Percentiles rank a stretch among this genome's conserved stretches.
phyloP scores from a whole-genome alignment of 2,888 invertebrate genomes.

The Athetis lepigone region DNA sequence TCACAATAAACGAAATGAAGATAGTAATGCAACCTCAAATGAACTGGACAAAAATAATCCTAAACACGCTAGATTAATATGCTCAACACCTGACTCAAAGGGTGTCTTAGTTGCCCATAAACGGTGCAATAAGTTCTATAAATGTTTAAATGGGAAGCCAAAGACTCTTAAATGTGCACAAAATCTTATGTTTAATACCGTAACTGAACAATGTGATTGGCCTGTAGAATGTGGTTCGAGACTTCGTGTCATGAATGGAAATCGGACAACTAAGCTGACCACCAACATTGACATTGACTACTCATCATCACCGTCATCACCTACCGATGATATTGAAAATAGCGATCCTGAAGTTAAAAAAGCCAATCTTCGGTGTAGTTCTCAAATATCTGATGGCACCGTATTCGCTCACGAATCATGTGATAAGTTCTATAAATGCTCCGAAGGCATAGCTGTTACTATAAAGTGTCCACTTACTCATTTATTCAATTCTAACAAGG shows the following conservation, averaged over 20 bases:
- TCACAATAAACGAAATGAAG: slow-evolving; percentile 28
- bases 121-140: slow-evolving; percentile 72
- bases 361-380: slow-evolving; percentile 61
- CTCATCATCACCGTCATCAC: neutral
- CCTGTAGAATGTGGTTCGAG: slow-evolving; percentile 70
- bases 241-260: slow-evolving; percentile 32
- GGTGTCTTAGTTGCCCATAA: slow-evolving; percentile 68
- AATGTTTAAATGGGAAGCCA: slow-evolving; percentile 62
- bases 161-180: slow-evolving; percentile 59
- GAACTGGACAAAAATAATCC: slow-evolving; percentile 63
- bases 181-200: slow-evolving; percentile 64
- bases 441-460: slow-evolving; percentile 53
- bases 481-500: slow-evolving; percentile 60
- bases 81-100: slow-evolving; percentile 64
- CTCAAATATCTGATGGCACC: slow-evolving; percentile 55
- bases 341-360: slow-evolving; percentile 31
- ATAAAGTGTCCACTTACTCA: slow-evolving; percentile 56
- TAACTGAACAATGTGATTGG: slow-evolving; percentile 68
- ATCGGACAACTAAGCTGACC: neutral
- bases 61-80: slow-evolving; percentile 63
- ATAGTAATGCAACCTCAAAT: slow-evolving; percentile 2
- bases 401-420: slow-evolving; percentile 68
- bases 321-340: slow-evolving; percentile 20
- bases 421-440: slow-evolving; percentile 67
- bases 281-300: neutral